A percentile compares a stretch with the other conserved stretches of the same genome.
These are phyloP conservation scores for Euschistus heros DNA, from an alignment of 1,140 invertebrate species.

Conservation along the genomic window DNA sequence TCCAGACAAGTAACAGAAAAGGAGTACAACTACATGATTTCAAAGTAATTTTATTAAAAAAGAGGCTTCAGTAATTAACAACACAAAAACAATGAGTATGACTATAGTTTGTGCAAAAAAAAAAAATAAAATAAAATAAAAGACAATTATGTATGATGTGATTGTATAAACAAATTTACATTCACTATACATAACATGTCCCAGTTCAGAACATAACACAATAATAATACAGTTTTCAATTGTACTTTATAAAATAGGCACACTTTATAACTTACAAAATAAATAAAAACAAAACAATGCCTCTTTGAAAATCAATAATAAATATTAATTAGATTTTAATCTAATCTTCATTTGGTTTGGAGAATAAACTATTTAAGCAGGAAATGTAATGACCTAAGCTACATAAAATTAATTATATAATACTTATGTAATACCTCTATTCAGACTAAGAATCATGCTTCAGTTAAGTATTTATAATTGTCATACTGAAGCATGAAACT, in stretches of 20 bases:
- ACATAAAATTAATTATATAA: conserved; percentile 21
- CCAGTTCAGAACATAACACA: no score
- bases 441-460: neutral
- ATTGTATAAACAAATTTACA: no score
- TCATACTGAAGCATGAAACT: neutral
- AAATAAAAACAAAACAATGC: conserved; percentile 7
- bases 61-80: no score
- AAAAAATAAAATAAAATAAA: no score
- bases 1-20: neutral
- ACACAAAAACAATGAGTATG: no score
- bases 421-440: conserved; percentile 21
- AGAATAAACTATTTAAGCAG: conserved; percentile 21
- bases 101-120: no score
- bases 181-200: no score
- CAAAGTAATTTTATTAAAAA: no score
- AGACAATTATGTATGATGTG: no score
- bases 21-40: no score
- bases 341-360: conserved; percentile 20
- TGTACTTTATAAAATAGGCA: conserved; percentile 2
- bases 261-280: neutral
- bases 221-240: no score
- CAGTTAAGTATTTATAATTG: no score
- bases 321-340: conserved; percentile 21
- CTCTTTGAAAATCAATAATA: conserved; percentile 15
- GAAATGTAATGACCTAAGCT: conserved; percentile 18